Base-by-base conservation (phyloP, 2,797 vertebrate species). In the Morelia viridis region DNA sequence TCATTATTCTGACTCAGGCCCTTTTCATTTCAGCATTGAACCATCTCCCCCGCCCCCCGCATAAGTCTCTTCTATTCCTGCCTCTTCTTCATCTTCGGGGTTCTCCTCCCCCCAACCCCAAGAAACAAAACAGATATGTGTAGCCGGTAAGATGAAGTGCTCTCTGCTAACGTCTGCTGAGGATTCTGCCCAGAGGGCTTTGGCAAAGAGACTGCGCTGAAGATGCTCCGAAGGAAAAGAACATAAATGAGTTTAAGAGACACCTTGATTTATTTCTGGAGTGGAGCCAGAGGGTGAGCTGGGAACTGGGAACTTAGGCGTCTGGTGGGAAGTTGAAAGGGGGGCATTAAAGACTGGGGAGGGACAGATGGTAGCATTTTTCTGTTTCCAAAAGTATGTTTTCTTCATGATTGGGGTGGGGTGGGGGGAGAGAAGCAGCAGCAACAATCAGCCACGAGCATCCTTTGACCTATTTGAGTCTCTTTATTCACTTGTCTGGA, bases 1-100 rank as follows among this genome's bases (percentile, higher is more conserved):
- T 88, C 71, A 88, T 90, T 92, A 88, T 90, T 93, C 61, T 90
- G 56, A 90, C 85, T 90, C 93, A 90, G 88, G 71, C 91, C 91
- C 89, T 90, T 92, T 93, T 85, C 76, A 4, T 61, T 71, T 88
- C 56, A 28, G 35, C 61, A 53, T 19, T 5, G 60, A 92, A 68
- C n/a, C 65, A 86, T 13, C 13, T 61, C 22, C 60, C 68, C 50
- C 26, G 8, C 62, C 57, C 9, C 64, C 8, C 11, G 8, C 41
- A 62, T 41, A 56, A 80, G 57, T 65, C 24, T 22, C 76, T 5
- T 56, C 84, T 50, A 24, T 41, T 31, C 88, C 89, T 64, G 68
- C 50, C 64, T 84, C 46, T 64, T 89, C 87, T 80, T 80, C 76
- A 80, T 80, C 76, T 80, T 80, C 1, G 3, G 35, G 76, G 76